These are phyloP conservation scores for Corydoras maculifer DNA, from an alignment of 2,113 vertebrate genomes.

Conservation along the genomic window DNA sequence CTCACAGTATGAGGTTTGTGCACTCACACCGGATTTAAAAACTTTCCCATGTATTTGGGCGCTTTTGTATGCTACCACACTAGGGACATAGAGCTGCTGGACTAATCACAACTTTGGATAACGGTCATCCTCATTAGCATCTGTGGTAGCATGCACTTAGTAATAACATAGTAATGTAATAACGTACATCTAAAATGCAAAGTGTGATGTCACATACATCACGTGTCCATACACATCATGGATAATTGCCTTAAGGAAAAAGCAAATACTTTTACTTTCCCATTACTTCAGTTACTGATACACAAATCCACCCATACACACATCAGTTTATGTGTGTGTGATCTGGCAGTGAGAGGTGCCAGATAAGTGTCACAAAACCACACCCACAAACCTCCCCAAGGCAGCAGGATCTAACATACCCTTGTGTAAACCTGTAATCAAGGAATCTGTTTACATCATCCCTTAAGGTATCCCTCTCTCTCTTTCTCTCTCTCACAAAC, in stretches of 20 bases:
- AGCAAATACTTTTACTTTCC: constrained; percentile 5
- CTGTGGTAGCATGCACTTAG: too few species aligned
- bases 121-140: too few species aligned
- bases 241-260: not conserved
- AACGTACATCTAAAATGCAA: not conserved
- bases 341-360: not conserved
- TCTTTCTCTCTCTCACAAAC: too few species aligned
- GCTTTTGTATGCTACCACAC: too few species aligned
- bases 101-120: too few species aligned
- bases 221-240: constrained; percentile 7
- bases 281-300: not conserved
- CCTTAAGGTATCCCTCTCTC: constrained; percentile 21
- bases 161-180: too few species aligned
- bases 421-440: constrained; percentile 41
- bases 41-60: too few species aligned
- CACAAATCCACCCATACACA: constrained; percentile 27
- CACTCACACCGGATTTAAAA: too few species aligned
- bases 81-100: too few species aligned
- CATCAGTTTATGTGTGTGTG: not conserved
- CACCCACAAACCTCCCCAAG: constrained; percentile 22
- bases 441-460: constrained; percentile 41
- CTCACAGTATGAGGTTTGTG: too few species aligned
- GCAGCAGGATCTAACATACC: constrained; percentile 28
- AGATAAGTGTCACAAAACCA: not conserved
- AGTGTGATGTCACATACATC: not conserved